Evolutionary conservation across 2,888 invertebrate species (phyloP).

Genomic region (Dioctria rufipes): DNA sequence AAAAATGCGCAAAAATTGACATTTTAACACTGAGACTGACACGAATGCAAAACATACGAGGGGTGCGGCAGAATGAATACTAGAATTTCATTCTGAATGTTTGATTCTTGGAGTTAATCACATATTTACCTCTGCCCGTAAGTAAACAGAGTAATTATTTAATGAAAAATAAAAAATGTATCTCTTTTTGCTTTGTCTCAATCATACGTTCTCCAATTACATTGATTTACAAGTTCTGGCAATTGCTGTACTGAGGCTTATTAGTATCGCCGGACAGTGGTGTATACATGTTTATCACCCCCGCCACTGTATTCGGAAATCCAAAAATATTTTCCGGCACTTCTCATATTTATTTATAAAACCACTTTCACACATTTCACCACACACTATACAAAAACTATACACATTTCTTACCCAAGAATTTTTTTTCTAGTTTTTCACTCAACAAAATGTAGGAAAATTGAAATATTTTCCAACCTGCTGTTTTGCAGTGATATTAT

Average conservation of each 20-base stretch:
- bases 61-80: conserved; percentile 29
- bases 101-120: not conserved
- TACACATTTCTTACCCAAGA: conserved; percentile 32
- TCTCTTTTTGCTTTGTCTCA: not conserved
- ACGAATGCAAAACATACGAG: not conserved
- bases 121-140: not conserved
- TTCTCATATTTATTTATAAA: conserved; percentile 46
- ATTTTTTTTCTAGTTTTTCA: conserved; percentile 29
- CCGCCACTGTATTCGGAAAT: conserved; percentile 11
- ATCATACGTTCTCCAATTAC: not conserved
- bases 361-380: conserved; percentile 14
- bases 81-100: not conserved
- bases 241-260: not conserved
- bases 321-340: conserved; percentile 50
- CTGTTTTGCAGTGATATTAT: not conserved
- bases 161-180: not conserved
- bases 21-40: not conserved
- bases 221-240: not conserved
- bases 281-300: conserved; percentile 43
- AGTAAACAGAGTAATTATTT: too few relatives aligned
- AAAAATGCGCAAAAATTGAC: conserved; percentile 35
- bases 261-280: not conserved
- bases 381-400: conserved; percentile 16
- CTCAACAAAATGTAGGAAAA: not conserved
- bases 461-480: conserved; percentile 12